phyloP scores from a whole-genome alignment of 2,888 invertebrate species.

The Auanema freiburgensis region DNA sequence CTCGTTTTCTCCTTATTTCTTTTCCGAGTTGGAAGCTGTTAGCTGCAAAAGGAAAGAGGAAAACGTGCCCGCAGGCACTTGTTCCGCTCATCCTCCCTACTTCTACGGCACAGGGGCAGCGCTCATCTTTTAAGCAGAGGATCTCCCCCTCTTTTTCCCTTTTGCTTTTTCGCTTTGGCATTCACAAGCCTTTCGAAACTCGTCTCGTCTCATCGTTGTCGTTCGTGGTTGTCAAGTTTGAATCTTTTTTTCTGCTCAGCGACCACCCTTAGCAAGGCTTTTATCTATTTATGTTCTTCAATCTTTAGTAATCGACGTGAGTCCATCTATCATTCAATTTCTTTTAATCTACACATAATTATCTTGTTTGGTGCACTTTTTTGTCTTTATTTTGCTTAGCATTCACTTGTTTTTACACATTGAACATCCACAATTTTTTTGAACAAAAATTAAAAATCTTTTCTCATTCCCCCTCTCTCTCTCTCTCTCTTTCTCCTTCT shows the following conservation, averaged over 20 bases:
- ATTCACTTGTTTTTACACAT: slow-evolving; percentile 4
- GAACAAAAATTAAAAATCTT: slow-evolving; percentile 4
- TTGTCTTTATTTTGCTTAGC: not conserved
- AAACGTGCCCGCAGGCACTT: not conserved
- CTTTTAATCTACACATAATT: too few species aligned
- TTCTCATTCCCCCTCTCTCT: not conserved
- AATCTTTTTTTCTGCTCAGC: too few species aligned
- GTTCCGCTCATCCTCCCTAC: not conserved
- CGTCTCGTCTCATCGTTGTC: too few species aligned
- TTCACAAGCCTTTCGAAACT: too few species aligned
- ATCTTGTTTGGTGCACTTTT: not conserved
- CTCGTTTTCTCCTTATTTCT: slow-evolving; percentile 1
- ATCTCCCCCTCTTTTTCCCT: too few species aligned
- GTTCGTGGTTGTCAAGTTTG: too few species aligned
- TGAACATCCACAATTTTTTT: not conserved
- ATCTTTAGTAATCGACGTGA: too few species aligned
- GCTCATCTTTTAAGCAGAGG: too few species aligned
- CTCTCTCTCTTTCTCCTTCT: slow-evolving; percentile 2
- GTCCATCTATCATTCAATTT: too few species aligned
- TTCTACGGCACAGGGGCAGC: not conserved
- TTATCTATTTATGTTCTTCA: too few species aligned
- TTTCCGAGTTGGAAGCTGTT: slow-evolving; percentile 2
- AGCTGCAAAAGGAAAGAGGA: slow-evolving; percentile 2
- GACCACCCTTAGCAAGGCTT: too few species aligned
- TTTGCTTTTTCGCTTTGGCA: too few species aligned